Base-by-base conservation (phyloP, 2,797 vertebrate species). In the Mus minutoides region DNA sequence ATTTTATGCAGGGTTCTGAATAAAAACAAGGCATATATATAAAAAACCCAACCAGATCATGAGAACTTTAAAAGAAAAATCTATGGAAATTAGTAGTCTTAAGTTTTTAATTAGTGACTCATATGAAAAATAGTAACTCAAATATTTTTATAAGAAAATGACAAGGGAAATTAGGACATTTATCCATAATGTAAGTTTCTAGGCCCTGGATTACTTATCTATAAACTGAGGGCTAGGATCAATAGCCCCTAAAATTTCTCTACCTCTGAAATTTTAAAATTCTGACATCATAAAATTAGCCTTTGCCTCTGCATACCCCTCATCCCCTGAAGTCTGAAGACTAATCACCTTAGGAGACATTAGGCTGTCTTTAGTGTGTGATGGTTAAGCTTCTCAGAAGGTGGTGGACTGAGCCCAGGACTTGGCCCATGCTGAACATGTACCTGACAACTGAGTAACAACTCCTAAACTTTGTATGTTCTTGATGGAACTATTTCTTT, bases 401-500 rank as follows among this genome's bases (percentile, higher is more conserved):
- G 19, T 13, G 85, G 58, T 88, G 77, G 88, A 91, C 11, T 49
- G 40, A 49, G 58, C 43, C 4, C 8, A 84, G 17, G 56, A 12
- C 71, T 46, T 60, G 24, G 19, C 40, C 60, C 80, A 34, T 86
- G 60, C 54, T 40, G 90, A 58, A 13, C 52, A 58, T 21, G n/a
- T 37, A 60, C 29, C 87, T 11, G 40, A 49, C 52, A 56, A 34
- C 40, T n/a, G 4, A 84, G 16, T 84, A 85, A 34, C 82, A 49
- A 67, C 29, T 43, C 6, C 16, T 85, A 21, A 71, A 26, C 24
- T 76, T 46, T 34, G 11, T 76, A 92, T 90, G 64, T 52, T 91
- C 88, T 86, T 83, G 54, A 92, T 75, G 77, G 22, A 75, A 90
- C 58, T 85, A 82, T 85, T 94, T 94, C 88, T 95, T n/a, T n/a